phyloP scores from a whole-genome alignment of 1,140 invertebrate genomes.

The Cryptotermes secundus region DNA sequence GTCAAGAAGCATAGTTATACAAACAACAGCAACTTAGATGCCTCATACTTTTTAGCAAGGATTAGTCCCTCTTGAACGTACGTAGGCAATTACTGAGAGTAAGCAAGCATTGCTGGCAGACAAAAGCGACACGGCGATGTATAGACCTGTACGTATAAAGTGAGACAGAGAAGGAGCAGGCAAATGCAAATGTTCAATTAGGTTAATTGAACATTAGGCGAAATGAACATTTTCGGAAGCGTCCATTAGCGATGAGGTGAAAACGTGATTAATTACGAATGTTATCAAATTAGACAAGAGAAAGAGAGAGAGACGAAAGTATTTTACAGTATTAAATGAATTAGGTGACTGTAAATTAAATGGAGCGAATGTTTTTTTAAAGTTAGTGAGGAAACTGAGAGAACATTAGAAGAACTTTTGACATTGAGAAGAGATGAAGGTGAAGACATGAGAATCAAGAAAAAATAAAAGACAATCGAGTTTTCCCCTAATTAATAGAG shows the following conservation, averaged over 20 bases:
- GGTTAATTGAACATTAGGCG: slow-evolving; percentile 31
- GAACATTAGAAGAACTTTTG: slow-evolving; percentile 22
- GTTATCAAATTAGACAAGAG: slow-evolving; percentile 26
- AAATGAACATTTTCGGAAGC: slow-evolving; percentile 28
- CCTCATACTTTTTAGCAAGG: neutral
- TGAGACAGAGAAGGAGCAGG: neutral
- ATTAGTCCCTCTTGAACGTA: neutral
- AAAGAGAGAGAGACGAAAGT: slow-evolving; percentile 13
- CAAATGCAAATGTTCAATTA: slow-evolving; percentile 30
- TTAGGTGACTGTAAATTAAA: slow-evolving; percentile 29
- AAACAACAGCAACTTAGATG: neutral
- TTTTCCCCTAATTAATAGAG: neutral
- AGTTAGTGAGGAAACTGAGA: slow-evolving; percentile 22
- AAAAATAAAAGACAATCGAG: neutral
- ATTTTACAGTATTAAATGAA: slow-evolving; percentile 30
- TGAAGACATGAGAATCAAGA: neutral
- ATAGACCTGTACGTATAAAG: slow-evolving; percentile 8
- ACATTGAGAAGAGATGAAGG: neutral
- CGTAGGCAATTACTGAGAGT: slow-evolving; percentile 24
- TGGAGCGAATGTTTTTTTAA: slow-evolving; percentile 22
- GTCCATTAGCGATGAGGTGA: slow-evolving; percentile 30
- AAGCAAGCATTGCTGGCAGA: neutral
- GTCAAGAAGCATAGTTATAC: neutral
- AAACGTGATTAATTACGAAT: slow-evolving; percentile 31
- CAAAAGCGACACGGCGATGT: slow-evolving; percentile 18